Conservation (phyloP, 2,113 vertebrate species). For the Triplophysa dalaica region DNA sequence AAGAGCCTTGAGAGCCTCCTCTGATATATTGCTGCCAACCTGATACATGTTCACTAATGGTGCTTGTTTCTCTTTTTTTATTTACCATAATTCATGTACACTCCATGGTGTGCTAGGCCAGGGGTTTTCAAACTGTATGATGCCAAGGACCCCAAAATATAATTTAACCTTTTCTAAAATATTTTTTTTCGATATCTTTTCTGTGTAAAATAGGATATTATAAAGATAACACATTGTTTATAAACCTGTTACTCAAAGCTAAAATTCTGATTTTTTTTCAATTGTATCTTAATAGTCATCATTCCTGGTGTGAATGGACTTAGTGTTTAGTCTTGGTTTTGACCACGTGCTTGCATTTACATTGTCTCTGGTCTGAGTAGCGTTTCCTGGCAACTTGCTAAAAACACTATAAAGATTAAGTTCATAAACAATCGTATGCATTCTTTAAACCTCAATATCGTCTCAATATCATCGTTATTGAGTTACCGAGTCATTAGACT, state of each 20-base stretch:
- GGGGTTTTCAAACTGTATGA: no score
- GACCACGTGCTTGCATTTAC: background rate
- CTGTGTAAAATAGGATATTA: no score
- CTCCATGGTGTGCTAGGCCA: no score
- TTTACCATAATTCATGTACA: slow-evolving; percentile 1
- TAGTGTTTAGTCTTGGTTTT: slow-evolving; percentile 19
- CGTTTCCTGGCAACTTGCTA: slow-evolving; percentile 32
- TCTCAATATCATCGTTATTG: background rate
- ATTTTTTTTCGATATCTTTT: no score
- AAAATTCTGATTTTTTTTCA: no score
- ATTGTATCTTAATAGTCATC: no score
- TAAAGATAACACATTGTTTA: no score
- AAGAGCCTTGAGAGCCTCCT: slow-evolving; percentile 33
- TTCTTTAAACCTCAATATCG: background rate
- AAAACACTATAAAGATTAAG: slow-evolving; percentile 25
- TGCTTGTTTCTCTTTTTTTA: slow-evolving; percentile 10
- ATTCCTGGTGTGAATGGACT: background rate
- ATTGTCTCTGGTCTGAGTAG: slow-evolving; percentile 15
- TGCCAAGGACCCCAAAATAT: no score
- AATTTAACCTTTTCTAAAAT: no score
- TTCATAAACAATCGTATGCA: slow-evolving; percentile 6
- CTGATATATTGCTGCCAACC: slow-evolving; percentile 40
- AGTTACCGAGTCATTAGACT: no score
- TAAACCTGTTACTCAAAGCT: no score
- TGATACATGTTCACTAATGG: slow-evolving; percentile 34